Conservation (phyloP, 2,113 vertebrate genomes). For the Oxyruncus cristatus region DNA sequence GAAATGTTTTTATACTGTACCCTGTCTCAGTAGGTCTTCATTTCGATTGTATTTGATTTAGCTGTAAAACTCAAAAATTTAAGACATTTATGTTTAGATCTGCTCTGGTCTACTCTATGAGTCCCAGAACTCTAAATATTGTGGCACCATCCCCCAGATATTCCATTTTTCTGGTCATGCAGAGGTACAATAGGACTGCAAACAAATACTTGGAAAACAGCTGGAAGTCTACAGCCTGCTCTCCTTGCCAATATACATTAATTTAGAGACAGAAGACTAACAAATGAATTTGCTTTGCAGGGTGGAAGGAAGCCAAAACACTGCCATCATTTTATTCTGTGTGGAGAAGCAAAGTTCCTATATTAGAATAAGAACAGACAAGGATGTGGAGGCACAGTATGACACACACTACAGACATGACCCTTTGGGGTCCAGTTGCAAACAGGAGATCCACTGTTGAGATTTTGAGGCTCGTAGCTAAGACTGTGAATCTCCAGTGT, state of each 20-base stretch:
- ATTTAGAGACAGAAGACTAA: not conserved
- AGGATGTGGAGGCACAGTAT: not conserved
- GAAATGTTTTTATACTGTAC: not conserved
- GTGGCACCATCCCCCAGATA: not conserved
- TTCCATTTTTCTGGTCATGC: not conserved
- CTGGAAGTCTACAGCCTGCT: not conserved
- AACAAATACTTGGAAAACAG: not conserved
- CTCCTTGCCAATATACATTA: not conserved
- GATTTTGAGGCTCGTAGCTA: not conserved
- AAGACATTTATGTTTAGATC: not conserved
- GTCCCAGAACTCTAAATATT: not conserved
- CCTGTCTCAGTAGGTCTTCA: not conserved
- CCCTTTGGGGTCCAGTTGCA: not conserved
- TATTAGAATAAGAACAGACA: not conserved
- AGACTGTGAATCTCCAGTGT: not conserved
- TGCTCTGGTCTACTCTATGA: not conserved
- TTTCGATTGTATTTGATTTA: not conserved
- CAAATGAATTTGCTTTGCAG: not conserved
- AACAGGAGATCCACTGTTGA: not conserved
- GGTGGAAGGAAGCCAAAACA: not conserved
- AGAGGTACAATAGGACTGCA: not conserved
- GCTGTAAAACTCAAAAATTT: not conserved
- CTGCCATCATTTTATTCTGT: not conserved
- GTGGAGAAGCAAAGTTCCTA: not conserved
- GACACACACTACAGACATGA: not conserved